phyloP scores from a whole-genome alignment of 2,113 vertebrate genomes.

The Caranx ignobilis region DNA sequence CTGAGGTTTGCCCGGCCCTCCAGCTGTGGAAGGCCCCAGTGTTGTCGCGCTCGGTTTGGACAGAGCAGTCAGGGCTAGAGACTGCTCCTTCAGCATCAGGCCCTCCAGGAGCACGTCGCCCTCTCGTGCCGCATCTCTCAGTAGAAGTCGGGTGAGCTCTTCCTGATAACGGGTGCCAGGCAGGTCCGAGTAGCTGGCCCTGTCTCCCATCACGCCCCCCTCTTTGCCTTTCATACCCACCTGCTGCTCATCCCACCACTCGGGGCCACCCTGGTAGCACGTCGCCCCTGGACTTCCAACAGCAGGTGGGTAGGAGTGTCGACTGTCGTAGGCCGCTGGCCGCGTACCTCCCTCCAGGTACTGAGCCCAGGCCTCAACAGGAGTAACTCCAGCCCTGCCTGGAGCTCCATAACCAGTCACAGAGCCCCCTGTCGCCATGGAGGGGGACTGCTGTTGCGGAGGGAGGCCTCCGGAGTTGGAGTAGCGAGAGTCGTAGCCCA shows the following conservation, averaged over 20 bases:
- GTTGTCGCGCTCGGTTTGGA: constrained; percentile 66
- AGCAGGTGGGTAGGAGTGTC: constrained; percentile 90
- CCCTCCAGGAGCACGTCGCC: constrained; percentile 78
- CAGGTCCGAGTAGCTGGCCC: constrained; percentile 83
- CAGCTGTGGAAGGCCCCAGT: constrained; percentile 58
- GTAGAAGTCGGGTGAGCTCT: constrained; percentile 84
- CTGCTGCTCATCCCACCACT: constrained; percentile 82
- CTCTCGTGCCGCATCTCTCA: constrained; percentile 79
- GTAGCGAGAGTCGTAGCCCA: constrained; percentile 89
- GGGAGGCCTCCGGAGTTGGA: constrained; percentile 78
- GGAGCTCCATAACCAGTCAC: constrained; percentile 53
- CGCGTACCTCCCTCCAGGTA: constrained; percentile 77
- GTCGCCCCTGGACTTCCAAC: constrained; percentile 84
- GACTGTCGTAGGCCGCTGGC: constrained; percentile 82
- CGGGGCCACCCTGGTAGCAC: constrained; percentile 70
- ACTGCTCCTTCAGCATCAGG: constrained; percentile 81
- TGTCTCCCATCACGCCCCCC: constrained; percentile 73
- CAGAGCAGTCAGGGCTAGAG: constrained; percentile 61
- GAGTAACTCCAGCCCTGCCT: constrained; percentile 63
- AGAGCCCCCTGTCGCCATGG: constrained; percentile 65
- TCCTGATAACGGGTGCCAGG: constrained; percentile 86
- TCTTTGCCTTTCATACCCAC: constrained; percentile 57
- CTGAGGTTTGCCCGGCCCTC: constrained; percentile 69
- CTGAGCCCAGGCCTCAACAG: constrained; percentile 82
- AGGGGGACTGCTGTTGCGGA: constrained; percentile 71